These are phyloP conservation scores for Pan paniscus DNA, from an alignment of 2,113 vertebrate genomes.

Conservation along the genomic window DNA sequence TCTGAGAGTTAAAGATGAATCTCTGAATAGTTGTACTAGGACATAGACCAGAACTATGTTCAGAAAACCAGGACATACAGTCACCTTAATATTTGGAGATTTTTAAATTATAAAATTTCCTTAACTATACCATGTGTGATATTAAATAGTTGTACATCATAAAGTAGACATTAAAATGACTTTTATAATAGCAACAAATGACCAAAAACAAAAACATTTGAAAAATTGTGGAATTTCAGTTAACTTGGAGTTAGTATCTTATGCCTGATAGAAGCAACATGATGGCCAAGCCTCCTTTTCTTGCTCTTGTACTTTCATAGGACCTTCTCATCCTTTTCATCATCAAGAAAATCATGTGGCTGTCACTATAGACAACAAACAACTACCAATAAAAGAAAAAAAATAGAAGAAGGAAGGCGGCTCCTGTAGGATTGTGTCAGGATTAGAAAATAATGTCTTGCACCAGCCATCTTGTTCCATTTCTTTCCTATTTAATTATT, in stretches of 20 bases:
- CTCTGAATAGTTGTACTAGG: not conserved
- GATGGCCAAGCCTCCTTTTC: not conserved
- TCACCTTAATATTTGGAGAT: not conserved
- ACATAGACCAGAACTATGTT: not conserved
- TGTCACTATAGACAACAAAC: not conserved
- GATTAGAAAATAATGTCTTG: not conserved
- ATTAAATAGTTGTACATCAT: not conserved
- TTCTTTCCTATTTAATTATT: constrained; percentile 1
- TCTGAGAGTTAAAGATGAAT: not conserved
- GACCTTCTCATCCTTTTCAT: not conserved
- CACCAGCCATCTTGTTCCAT: not conserved
- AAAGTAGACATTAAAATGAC: not conserved
- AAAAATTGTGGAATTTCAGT: not conserved
- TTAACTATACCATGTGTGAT: not conserved
- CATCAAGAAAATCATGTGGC: not conserved
- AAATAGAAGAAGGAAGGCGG: not conserved
- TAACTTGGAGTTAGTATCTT: not conserved
- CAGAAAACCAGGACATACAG: not conserved
- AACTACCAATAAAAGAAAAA: not conserved
- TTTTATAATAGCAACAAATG: not conserved
- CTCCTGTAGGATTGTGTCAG: not conserved
- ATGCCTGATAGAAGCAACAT: not conserved
- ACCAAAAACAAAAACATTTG: not conserved
- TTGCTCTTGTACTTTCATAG: not conserved
- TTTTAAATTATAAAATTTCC: not conserved